Percentiles rank a stretch among this genome's conserved stretches.
Conservation (phyloP, 92 coral and sea anemone species). For the Pocillopora meandrina region DNA sequence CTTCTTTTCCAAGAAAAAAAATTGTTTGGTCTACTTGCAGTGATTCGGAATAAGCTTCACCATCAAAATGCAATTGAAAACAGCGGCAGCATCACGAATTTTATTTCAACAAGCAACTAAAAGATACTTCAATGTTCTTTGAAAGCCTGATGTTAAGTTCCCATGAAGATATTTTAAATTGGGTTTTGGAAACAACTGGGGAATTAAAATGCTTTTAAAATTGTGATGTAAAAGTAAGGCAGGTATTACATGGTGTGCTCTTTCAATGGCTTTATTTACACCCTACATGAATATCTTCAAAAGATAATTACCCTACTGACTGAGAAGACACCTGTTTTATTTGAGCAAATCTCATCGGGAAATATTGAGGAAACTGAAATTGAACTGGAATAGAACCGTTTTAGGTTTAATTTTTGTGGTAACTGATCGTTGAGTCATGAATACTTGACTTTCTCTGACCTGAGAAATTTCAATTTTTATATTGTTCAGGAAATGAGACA, state of each 20-base stretch:
- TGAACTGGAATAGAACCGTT: background rate
- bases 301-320: background rate
- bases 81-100: background rate
- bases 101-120: background rate
- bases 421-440: no score
- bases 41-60: background rate
- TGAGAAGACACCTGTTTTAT: conserved; percentile 18
- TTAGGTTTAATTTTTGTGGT: background rate
- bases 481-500: no score
- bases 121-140: background rate
- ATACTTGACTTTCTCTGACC: no score
- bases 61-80: background rate
- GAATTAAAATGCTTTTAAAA: conserved; percentile 4
- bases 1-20: background rate
- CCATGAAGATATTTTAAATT: conserved; percentile 5
- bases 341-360: background rate
- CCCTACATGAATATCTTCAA: conserved; percentile 26
- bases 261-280: conserved; percentile 7
- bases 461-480: no score
- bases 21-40: no score
- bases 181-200: background rate
- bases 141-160: conserved; percentile 26
- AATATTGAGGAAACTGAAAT: background rate
- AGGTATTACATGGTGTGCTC: conserved; percentile 21
- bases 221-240: background rate